phyloP scores from a whole-genome alignment of 2,113 vertebrate species.

The Notarius quadriscutis region DNA sequence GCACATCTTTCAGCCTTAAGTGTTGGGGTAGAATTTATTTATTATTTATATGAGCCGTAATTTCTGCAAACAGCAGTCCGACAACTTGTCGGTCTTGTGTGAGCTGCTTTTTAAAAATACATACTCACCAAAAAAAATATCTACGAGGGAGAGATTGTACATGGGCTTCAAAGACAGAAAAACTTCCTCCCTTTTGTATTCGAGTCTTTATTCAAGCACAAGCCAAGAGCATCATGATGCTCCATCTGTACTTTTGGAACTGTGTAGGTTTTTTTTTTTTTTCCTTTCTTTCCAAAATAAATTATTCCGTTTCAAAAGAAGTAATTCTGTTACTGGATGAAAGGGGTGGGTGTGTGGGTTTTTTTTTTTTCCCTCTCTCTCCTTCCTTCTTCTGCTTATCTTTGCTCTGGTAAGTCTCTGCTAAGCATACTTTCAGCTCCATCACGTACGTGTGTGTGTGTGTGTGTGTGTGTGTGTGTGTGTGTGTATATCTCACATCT shows the following conservation, averaged over 20 bases:
- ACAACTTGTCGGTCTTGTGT: neutral
- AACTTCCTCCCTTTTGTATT: neutral
- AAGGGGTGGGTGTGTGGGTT: neutral
- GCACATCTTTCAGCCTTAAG: neutral
- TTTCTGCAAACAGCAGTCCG: neutral
- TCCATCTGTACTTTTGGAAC: neutral
- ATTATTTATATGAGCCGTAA: neutral
- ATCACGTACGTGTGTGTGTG: neutral
- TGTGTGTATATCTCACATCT: too few species aligned
- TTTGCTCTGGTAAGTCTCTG: neutral
- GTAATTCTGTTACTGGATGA: conserved; percentile 7
- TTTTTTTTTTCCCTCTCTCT: too few species aligned
- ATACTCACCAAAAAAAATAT: neutral
- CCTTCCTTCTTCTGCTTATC: neutral
- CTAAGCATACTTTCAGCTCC: conserved; percentile 23
- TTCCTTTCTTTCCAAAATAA: conserved; percentile 1
- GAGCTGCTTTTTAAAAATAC: neutral
- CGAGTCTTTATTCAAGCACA: neutral
- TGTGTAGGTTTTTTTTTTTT: neutral
- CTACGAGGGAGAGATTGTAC: neutral
- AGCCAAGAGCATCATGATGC: neutral
- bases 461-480: conserved; percentile 12
- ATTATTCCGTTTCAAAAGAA: conserved; percentile 17
- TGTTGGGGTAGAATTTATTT: neutral
- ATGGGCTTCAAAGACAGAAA: neutral